Base-by-base conservation (phyloP, 2,888 invertebrate species). In the Cecidostiba fungosa region DNA sequence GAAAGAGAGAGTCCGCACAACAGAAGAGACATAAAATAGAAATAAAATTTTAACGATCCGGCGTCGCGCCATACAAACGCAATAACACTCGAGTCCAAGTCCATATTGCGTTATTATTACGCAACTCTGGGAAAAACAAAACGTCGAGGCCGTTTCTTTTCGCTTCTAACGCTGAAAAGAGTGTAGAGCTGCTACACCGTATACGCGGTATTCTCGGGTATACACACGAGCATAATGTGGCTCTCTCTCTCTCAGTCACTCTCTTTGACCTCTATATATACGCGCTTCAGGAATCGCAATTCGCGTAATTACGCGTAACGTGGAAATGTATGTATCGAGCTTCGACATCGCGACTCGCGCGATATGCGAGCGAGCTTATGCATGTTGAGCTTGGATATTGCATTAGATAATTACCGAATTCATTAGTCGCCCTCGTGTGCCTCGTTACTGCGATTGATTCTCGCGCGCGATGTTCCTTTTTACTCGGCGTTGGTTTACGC, bases 11-110 rank as follows among this genome's bases (percentile, higher is more conserved):
- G 29, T 26, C 26, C 3, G 4, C 12, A 59, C 8, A 26, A 66
- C 26, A 66, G 29, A 16, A 23, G 16, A 29, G 70, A 77, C 26
- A 83, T 83, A 83, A 83, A 77, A 59, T 43, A 72, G 82, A 43
- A 72, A 83, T 83, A 83, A 83, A 83, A 77, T 39, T 77, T 77
- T 83, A 83, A 83, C 72, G 77, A 83, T 77, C 77, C 36, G 47
- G 14, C 77, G 69, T 39, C 50, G 70, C n/a, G 29, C 0, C 39
- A 32, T 36, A 59, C 74, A 66, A 79, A 74, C 72, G 43, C 77
- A 72, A 83, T 83, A 83, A 83, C 59, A 72, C 54, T 69, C 69
- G n/a, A 23, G 29, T 14, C 6, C 59, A 23, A 59, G 59, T 59
- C 62, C 62, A 10, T 66, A 39, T 19, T n/a, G 62, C 74, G 66